These are phyloP conservation scores for Pithys albifrons DNA, from an alignment of 2,113 vertebrate species.

Conservation along the genomic window DNA sequence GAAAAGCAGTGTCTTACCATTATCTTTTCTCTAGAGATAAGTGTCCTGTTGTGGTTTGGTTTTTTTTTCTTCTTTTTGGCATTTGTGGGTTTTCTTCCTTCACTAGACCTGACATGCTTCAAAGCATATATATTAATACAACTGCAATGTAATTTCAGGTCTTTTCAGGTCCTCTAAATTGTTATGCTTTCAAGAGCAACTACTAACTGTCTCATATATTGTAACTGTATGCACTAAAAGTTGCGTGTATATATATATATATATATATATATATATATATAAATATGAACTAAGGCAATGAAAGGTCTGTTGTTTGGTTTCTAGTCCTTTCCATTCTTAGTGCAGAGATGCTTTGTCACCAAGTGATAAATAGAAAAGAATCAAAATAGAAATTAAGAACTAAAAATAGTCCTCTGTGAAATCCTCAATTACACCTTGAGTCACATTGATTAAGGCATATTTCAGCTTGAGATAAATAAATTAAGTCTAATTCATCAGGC, in stretches of 20 bases:
- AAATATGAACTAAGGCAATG: neutral
- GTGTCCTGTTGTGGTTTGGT: neutral
- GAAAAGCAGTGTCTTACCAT: neutral
- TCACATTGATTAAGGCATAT: neutral
- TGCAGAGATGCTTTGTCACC: neutral
- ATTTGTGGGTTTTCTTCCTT: neutral
- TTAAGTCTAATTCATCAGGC: neutral
- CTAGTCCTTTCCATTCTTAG: neutral
- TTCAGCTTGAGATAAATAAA: neutral
- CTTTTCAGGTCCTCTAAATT: neutral
- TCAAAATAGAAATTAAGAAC: neutral
- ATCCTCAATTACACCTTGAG: neutral
- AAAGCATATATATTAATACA: neutral
- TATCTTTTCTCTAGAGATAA: neutral
- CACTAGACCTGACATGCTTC: fast-evolving
- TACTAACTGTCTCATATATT: neutral
- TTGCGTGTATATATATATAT: neutral
- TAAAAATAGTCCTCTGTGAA: neutral
- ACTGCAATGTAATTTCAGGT: neutral
- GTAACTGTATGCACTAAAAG: neutral
- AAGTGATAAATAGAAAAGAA: neutral
- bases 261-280: neutral
- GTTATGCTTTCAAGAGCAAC: neutral
- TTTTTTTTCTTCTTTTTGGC: neutral
- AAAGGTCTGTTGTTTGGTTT: neutral